phyloP scores from a whole-genome alignment of 2,113 vertebrate species.

The Dinomys branickii region DNA sequence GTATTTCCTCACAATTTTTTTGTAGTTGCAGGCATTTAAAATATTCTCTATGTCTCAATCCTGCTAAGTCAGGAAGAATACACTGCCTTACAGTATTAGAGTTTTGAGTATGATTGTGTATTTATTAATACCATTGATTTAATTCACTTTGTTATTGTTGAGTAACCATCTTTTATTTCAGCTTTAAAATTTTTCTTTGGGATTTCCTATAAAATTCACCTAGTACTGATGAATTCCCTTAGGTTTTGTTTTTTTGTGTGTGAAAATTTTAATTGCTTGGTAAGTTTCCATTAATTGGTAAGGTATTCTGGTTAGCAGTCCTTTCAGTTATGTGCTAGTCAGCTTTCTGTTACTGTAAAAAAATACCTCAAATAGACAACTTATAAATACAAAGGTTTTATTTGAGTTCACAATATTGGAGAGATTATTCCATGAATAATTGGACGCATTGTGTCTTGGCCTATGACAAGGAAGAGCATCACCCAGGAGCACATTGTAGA shows the following conservation, averaged over 20 bases:
- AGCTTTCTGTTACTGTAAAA: neutral
- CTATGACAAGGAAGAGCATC: neutral
- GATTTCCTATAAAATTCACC: neutral
- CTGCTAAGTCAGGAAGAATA: too few relatives aligned
- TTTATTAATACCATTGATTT: neutral
- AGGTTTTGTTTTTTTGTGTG: neutral
- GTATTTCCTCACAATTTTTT: neutral
- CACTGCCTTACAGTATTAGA: neutral
- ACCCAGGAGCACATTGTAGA: neutral
- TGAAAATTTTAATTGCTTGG: neutral
- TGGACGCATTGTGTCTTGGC: neutral
- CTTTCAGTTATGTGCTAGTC: neutral
- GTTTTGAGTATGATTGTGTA: neutral
- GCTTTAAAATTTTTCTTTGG: too few relatives aligned
- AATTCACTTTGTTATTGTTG: neutral
- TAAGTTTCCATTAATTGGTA: neutral
- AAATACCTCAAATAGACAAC: neutral
- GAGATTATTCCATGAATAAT: neutral
- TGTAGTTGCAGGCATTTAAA: neutral
- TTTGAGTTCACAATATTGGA: neutral
- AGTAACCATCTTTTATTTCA: neutral
- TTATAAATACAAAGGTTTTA: neutral
- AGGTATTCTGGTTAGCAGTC: neutral
- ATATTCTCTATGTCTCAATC: neutral
- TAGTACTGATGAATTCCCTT: neutral